Evolutionary conservation across 2,797 vertebrate species (phyloP).

Genomic region (Sciurus vulgaris): DNA sequence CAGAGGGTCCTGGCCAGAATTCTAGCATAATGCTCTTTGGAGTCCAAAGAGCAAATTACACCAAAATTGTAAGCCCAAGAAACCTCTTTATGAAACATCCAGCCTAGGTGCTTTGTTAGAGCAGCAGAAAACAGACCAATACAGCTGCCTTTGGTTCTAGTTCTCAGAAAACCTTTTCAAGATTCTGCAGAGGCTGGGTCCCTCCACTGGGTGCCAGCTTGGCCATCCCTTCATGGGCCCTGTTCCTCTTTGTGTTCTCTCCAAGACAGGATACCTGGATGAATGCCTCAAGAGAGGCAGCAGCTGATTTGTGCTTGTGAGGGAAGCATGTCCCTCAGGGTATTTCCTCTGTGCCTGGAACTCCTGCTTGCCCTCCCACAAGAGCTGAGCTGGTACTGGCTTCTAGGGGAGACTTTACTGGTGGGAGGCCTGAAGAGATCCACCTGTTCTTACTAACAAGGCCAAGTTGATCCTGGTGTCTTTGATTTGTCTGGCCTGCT

Average conservation of each 20-base stretch:
- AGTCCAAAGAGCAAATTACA: neutral
- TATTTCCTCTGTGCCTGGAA: too few relatives aligned
- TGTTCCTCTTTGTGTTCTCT: neutral
- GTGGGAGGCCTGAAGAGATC: neutral
- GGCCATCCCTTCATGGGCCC: fast-evolving
- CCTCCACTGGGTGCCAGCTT: neutral
- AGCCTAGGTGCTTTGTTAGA: neutral
- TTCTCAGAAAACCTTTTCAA: neutral
- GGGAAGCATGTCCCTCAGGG: neutral
- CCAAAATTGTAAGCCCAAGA: neutral
- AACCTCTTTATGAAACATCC: neutral
- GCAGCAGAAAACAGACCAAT: neutral
- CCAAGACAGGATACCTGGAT: neutral
- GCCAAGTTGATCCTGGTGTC: neutral
- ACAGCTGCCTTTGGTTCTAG: neutral
- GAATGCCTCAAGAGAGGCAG: neutral
- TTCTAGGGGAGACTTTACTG: neutral
- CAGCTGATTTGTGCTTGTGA: neutral
- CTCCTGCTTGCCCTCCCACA: neutral
- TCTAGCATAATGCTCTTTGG: neutral
- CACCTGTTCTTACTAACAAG: neutral
- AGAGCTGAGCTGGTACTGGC: neutral
- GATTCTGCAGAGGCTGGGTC: neutral
- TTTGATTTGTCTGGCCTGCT: slow-evolving; percentile 37
- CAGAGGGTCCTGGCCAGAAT: neutral